Percentiles rank a stretch among this genome's conserved stretches.
Conservation (phyloP, 2,113 vertebrate species). For the Silurus glanis region DNA sequence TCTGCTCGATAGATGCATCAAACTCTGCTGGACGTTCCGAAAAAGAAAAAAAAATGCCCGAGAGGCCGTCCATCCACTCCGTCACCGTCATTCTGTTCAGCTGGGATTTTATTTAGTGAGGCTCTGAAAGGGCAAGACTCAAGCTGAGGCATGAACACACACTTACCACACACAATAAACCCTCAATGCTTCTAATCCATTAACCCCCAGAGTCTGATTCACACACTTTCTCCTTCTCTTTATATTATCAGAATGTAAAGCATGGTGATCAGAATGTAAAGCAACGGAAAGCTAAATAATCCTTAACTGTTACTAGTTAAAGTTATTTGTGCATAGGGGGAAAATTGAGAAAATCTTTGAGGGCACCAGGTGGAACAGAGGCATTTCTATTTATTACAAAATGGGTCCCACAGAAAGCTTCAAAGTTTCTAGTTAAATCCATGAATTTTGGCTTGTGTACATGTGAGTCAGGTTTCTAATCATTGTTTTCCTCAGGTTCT, state of each 20-base stretch:
- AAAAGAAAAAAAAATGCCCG: slow-evolving; percentile 26
- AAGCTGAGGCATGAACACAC: slow-evolving; percentile 47
- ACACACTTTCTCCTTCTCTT: slow-evolving; percentile 28
- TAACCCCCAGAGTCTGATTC: slow-evolving; percentile 27
- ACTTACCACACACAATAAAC: slow-evolving; percentile 30
- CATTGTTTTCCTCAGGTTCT: neutral
- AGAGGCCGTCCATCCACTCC: slow-evolving; percentile 59
- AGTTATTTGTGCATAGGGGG: neutral
- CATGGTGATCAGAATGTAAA: neutral
- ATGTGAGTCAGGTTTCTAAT: neutral
- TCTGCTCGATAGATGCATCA: slow-evolving; percentile 42
- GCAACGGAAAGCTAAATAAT: neutral
- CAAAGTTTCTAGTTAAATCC: neutral
- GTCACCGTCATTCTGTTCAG: slow-evolving; percentile 44
- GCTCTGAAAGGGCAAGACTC: slow-evolving; percentile 60
- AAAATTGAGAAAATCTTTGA: neutral
- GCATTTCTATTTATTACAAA: neutral
- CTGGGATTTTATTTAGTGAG: slow-evolving; percentile 52
- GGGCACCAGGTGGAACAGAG: neutral
- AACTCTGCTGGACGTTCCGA: slow-evolving; percentile 37
- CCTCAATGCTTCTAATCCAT: slow-evolving; percentile 26
- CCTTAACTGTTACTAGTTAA: neutral
- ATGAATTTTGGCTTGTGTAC: neutral
- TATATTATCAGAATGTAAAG: slow-evolving; percentile 13
- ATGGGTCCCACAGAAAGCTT: neutral